These are phyloP conservation scores for Steatocranus sp. DNA, from an alignment of 2,797 vertebrate species.

Conservation along the genomic window DNA sequence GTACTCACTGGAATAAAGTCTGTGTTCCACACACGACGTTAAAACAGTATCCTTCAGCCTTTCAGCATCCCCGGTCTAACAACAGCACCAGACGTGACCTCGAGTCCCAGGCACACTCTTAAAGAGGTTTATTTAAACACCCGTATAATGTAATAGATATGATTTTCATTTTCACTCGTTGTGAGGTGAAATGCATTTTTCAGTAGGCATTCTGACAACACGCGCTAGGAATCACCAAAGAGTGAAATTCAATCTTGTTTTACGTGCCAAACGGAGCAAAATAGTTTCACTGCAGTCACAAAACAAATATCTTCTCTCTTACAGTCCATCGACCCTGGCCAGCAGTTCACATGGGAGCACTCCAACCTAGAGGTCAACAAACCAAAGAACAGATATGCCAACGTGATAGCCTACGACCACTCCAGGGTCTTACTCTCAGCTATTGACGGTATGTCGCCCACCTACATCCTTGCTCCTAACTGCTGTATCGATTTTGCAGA, in stretches of 20 bases:
- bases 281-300: conserved; percentile 3
- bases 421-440: conserved; percentile 92
- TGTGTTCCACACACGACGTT: background rate
- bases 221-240: background rate
- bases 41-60: background rate
- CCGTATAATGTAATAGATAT: background rate
- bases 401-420: conserved; percentile 98
- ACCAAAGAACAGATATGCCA: conserved; percentile 99
- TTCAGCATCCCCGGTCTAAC: background rate
- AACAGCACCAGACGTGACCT: background rate
- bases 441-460: conserved; percentile 87
- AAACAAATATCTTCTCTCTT: conserved; percentile 41
- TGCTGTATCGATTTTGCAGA: conserved; percentile 3
- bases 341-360: conserved; percentile 99
- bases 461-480: background rate
- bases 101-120: background rate
- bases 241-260: background rate
- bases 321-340: conserved; percentile 96
- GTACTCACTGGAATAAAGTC: background rate
- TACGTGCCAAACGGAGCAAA: background rate
- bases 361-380: conserved; percentile 99
- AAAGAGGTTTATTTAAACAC: background rate
- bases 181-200: background rate
- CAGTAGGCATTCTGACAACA: background rate
- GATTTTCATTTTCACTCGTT: background rate